These are phyloP conservation scores for Hippoglossus hippoglossus DNA, from an alignment of 2,797 vertebrate species.

Conservation along the genomic window DNA sequence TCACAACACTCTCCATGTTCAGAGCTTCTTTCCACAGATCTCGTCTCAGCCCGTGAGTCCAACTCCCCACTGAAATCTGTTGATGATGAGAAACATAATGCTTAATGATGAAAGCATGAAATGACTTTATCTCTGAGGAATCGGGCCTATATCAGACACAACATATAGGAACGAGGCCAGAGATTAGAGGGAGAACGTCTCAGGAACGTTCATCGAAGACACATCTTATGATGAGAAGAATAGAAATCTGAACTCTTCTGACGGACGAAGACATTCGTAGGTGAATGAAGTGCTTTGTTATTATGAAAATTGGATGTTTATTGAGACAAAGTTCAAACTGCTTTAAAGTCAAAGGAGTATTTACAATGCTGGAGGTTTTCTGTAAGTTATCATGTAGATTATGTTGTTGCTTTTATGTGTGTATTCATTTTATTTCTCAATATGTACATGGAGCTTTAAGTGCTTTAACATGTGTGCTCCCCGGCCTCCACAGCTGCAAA, in stretches of 20 bases:
- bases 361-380: too few species aligned
- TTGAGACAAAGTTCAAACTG: not conserved
- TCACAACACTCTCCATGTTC: not conserved
- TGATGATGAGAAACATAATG: constrained; percentile 38
- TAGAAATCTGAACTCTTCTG: constrained; percentile 9
- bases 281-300: constrained; percentile 15
- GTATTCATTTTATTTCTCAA: not conserved
- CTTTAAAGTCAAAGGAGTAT: too few species aligned
- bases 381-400: too few species aligned
- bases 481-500: constrained; percentile 13
- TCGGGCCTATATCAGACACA: constrained; percentile 5
- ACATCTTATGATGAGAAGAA: constrained; percentile 10
- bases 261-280: constrained; percentile 1
- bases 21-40: not conserved
- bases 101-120: constrained; percentile 46
- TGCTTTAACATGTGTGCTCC: constrained; percentile 25
- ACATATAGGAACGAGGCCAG: not conserved
- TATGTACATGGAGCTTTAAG: not conserved
- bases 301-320: not conserved
- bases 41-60: too few species aligned
- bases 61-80: constrained; percentile 33
- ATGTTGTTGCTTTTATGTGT: not conserved
- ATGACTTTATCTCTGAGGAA: constrained; percentile 58
- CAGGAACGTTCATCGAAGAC: not conserved
- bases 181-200: not conserved